Conservation (phyloP, 2,113 vertebrate genomes). For the Megaceryle maxima region DNA sequence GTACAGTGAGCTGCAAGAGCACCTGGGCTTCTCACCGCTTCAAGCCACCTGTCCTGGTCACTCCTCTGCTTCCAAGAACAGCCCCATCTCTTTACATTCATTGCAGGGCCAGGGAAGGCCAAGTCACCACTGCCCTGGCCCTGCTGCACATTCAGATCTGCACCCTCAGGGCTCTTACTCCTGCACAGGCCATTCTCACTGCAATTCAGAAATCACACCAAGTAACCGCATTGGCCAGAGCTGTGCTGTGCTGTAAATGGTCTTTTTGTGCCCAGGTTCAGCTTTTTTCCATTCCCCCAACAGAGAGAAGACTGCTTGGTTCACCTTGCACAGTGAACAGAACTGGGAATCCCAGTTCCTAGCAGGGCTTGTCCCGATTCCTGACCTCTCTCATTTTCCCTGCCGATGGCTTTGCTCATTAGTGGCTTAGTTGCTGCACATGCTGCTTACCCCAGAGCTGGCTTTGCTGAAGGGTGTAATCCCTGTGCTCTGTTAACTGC, state of each 20-base stretch:
- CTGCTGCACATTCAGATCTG: not conserved
- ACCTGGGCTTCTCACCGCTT: not conserved
- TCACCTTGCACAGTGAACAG: not conserved
- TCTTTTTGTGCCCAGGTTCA: not conserved
- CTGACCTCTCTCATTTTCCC: not conserved
- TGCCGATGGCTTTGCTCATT: not conserved
- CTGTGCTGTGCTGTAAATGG: not conserved
- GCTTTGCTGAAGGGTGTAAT: not conserved
- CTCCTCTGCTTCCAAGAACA: not conserved
- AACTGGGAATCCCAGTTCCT: not conserved
- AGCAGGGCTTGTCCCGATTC: rapidly evolving
- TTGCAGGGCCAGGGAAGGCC: not conserved
- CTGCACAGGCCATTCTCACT: not conserved
- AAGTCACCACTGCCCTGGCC: rapidly evolving
- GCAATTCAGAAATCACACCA: not conserved
- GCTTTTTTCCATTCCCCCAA: not conserved
- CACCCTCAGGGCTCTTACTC: not conserved
- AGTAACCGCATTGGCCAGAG: not conserved
- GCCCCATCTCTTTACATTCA: rapidly evolving
- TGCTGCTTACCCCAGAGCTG: not conserved
- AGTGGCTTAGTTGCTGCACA: not conserved
- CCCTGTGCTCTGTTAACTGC: not conserved
- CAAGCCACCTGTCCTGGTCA: not conserved
- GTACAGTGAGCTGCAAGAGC: not conserved
- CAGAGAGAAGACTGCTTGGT: not conserved